Base-by-base conservation (phyloP, 2,797 vertebrate species). In the Thaleichthys pacificus region DNA sequence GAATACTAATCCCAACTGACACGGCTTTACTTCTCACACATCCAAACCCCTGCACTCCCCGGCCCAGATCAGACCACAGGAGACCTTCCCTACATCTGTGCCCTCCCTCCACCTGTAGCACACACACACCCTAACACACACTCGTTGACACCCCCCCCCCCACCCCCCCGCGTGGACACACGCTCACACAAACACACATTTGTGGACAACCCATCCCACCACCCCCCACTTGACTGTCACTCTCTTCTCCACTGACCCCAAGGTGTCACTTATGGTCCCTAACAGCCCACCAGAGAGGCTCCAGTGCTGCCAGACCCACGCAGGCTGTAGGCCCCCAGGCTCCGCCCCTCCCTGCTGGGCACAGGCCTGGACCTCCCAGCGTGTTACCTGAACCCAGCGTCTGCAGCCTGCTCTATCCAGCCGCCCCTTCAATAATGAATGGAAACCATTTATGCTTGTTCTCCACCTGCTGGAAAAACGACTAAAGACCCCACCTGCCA, bases 211-310 rank as follows among this genome's bases (percentile, higher is more conserved):
- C 70, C 63, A 24, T 61, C 22, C 38, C 68, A 47, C 47, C 68
- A 47, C 9, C 38, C 38, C 9, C 24, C 38, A 12, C 38, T 42
- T 42, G 38, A 12, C 38, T 42, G 38, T 12, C 38, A 11, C 38
- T 42, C 38, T 42, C 2, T 42, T 42, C 2, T 58, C 58, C 49
- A 51, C 68, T 83, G 84, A 86, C 86, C 84, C 14, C 14, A 15
- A 75, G 82, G 73, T 89, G 86, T 90, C 89, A 84, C 76, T 81
- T 86, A 81, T 79, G 80, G 87, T 88, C 81, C 79, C 77, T 84
- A 79, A 80, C 81, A 72, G 70, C 79, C 72, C 82, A 79, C 85
- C 56, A 38, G 83, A 84, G 85, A 81, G 12, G 51, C 14, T 14
- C 14, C 51, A 17, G 15, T 19, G 15, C 15, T 54, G 1, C 4